Evolutionary conservation across 37 sponge, comb jelly and placozoan genomes (phyloP).

Genomic region (Agelas oroides): DNA sequence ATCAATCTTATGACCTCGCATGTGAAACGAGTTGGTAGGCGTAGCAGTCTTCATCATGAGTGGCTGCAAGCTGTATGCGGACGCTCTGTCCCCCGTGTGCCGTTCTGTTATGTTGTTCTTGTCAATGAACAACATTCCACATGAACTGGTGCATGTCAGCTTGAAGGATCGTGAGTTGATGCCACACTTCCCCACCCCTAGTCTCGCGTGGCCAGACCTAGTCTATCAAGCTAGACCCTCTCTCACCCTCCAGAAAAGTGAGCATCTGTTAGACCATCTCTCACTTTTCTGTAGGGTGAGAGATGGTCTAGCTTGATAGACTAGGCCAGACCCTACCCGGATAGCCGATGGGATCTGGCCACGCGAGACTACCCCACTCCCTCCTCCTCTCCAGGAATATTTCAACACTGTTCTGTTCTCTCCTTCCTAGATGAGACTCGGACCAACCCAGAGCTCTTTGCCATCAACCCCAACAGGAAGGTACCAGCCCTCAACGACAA

Average conservation of each 20-base stretch:
- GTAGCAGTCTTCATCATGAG: constrained; percentile 28
- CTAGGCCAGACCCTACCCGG: too few relatives aligned
- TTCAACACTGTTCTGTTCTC: background rate
- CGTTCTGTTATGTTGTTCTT: constrained; percentile 71
- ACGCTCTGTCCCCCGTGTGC: constrained; percentile 69
- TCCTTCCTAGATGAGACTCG: constrained; percentile 33
- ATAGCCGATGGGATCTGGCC: too few relatives aligned
- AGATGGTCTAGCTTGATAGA: too few relatives aligned
- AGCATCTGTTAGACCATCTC: too few relatives aligned
- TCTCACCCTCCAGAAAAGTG: too few relatives aligned
- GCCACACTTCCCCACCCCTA: too few relatives aligned
- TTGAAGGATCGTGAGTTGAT: constrained; percentile 43
- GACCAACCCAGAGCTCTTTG: constrained; percentile 23
- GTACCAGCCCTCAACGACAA: constrained; percentile 69
- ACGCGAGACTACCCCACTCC: too few relatives aligned
- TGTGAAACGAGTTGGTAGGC: background rate
- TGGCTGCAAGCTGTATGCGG: constrained; percentile 57
- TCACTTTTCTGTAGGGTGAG: too few relatives aligned
- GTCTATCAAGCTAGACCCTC: too few relatives aligned
- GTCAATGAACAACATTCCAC: constrained; percentile 59
- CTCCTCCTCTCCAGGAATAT: background rate
- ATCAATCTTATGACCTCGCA: background rate
- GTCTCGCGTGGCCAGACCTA: too few relatives aligned
- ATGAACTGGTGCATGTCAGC: constrained; percentile 35
- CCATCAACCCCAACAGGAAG: constrained; percentile 42